A percentile compares a stretch with the other conserved stretches of the same genome.
phyloP scores from a whole-genome alignment of 2,113 vertebrate genomes.

The Brachyhypopomus gauderio region DNA sequence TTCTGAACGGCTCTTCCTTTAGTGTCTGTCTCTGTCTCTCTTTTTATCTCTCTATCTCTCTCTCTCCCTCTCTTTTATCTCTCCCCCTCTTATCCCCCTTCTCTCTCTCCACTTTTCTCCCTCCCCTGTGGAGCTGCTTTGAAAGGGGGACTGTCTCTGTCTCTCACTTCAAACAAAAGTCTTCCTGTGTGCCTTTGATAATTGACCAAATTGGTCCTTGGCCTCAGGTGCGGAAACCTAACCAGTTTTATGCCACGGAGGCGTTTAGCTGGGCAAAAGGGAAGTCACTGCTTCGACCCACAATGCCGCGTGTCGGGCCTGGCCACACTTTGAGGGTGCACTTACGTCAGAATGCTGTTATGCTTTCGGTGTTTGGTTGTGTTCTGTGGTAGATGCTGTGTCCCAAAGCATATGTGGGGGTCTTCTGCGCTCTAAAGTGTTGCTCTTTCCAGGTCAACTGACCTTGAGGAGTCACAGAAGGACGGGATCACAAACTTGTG shows the following conservation, averaged over 20 bases:
- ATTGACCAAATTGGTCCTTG: slow-evolving; percentile 75
- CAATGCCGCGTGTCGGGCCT: neutral
- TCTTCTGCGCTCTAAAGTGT: slow-evolving; percentile 35
- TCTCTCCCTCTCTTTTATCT: slow-evolving; percentile 59
- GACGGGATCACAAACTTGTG: neutral
- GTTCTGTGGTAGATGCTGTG: neutral
- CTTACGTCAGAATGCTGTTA: slow-evolving; percentile 5
- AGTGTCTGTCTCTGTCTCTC: slow-evolving; percentile 15
- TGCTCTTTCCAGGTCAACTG: slow-evolving; percentile 54
- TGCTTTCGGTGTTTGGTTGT: neutral
- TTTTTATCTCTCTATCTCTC: slow-evolving; percentile 58
- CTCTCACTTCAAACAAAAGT: slow-evolving; percentile 65
- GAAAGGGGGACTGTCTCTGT: slow-evolving; percentile 48
- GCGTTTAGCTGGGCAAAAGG: slow-evolving; percentile 12
- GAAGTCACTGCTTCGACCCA: slow-evolving; percentile 10
- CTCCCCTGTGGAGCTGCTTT: slow-evolving; percentile 61
- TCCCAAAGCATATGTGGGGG: slow-evolving; percentile 12
- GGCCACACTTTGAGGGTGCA: neutral
- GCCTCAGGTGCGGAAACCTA: slow-evolving; percentile 70
- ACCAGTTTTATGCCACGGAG: slow-evolving; percentile 59
- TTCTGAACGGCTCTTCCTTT: slow-evolving; percentile 42
- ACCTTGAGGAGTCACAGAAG: slow-evolving; percentile 36
- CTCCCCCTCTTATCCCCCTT: slow-evolving; percentile 53
- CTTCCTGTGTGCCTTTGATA: slow-evolving; percentile 66
- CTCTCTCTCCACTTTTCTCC: slow-evolving; percentile 58